Conservation (phyloP, 2,797 vertebrate species). For the Apogon hyalosoma region DNA sequence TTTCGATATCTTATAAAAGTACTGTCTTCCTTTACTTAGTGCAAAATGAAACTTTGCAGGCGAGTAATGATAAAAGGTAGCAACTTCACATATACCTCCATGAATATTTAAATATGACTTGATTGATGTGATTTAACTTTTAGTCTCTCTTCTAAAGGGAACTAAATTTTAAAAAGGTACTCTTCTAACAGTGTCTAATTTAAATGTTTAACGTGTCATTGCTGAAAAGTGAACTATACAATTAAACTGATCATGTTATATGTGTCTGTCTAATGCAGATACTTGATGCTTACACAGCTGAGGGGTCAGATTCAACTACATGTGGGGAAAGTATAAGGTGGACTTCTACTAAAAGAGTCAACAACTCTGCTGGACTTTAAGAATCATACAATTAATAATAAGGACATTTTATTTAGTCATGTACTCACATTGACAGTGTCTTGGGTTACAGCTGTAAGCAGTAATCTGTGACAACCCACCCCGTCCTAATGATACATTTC, state of each 20-base stretch:
- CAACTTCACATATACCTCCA: neutral
- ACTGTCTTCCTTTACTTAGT: constrained; percentile 18
- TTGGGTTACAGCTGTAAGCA: constrained; percentile 19
- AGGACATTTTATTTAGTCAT: neutral
- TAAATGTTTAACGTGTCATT: neutral
- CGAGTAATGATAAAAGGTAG: neutral
- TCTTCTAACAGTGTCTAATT: neutral
- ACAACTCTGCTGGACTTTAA: neutral
- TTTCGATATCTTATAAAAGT: constrained; percentile 18
- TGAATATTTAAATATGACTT: neutral
- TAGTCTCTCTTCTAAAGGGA: neutral
- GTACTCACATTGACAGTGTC: neutral
- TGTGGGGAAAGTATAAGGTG: neutral
- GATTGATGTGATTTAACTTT: neutral
- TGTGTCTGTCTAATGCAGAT: neutral
- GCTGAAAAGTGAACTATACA: neutral
- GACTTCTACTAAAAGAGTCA: neutral
- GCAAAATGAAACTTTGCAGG: neutral
- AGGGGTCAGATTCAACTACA: neutral
- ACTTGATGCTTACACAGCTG: constrained; percentile 2
- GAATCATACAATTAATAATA: constrained; percentile 4
- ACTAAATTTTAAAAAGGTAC: too few species aligned
- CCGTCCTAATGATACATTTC: constrained; percentile 24
- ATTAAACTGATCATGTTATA: neutral
- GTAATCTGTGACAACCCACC: constrained; percentile 11